Percentiles rank a stretch among this genome's conserved stretches.
Conservation (phyloP, 2,113 vertebrate species). For the Meriones unguiculatus region DNA sequence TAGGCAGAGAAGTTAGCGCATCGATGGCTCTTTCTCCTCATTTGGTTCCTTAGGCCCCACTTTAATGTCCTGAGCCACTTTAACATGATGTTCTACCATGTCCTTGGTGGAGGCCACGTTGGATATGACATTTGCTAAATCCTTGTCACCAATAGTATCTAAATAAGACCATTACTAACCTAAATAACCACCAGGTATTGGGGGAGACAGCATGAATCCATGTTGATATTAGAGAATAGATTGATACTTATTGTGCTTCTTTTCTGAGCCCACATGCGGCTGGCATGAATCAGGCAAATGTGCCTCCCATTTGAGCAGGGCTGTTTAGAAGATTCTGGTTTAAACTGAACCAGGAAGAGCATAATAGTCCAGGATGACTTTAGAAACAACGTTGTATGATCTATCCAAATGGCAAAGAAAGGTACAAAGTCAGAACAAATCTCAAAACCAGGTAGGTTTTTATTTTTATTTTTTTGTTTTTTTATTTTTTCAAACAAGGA, state of each 20-base stretch:
- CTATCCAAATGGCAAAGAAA: background rate
- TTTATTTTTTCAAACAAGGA: background rate
- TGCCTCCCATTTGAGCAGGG: background rate
- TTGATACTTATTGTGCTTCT: background rate
- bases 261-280: background rate
- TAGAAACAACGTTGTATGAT: background rate
- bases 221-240: background rate
- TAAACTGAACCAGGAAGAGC: background rate
- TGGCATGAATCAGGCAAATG: background rate
- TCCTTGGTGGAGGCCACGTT: background rate
- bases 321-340: background rate
- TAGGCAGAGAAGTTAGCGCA: background rate
- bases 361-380: background rate
- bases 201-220: background rate
- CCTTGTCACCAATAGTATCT: background rate
- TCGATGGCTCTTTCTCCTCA: no score
- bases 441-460: background rate
- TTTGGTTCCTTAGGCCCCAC: background rate
- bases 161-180: background rate
- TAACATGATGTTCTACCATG: background rate
- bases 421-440: background rate
- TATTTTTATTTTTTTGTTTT: no score
- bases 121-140: background rate
- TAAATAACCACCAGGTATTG: background rate
- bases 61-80: background rate